Conservation (phyloP, 2,888 invertebrate species). For the Mantis religiosa region DNA sequence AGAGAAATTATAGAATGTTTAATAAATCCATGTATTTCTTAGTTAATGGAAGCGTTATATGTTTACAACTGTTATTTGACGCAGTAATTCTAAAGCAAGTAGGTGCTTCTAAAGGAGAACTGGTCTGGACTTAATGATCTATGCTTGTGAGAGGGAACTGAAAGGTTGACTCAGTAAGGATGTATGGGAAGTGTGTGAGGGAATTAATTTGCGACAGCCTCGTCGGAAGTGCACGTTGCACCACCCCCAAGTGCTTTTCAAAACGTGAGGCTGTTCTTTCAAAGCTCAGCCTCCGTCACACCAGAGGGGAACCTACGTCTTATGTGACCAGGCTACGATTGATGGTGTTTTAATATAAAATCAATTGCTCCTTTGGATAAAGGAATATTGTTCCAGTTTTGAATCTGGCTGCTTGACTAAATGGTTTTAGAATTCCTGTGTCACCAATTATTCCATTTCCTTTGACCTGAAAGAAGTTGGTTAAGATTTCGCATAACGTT, state of each 20-base stretch:
- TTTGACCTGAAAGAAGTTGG: no score
- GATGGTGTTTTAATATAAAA: constrained; percentile 33
- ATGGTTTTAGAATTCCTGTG: background rate
- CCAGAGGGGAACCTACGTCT: background rate
- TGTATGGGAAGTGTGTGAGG: background rate
- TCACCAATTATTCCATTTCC: no score
- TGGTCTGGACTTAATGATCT: background rate
- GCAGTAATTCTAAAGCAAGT: background rate
- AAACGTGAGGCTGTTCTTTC: background rate
- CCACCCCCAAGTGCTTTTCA: background rate
- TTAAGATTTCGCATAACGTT: no score
- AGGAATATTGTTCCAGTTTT: constrained; percentile 10
- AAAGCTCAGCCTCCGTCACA: background rate
- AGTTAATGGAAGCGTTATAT: no score
- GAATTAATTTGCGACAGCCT: background rate
- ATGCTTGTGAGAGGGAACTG: background rate
- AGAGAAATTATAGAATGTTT: no score
- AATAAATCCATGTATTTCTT: no score
- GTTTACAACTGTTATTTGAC: no score
- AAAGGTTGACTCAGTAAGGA: background rate
- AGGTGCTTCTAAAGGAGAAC: background rate
- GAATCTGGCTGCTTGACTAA: constrained; percentile 16
- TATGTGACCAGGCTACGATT: constrained; percentile 12
- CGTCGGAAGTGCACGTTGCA: background rate
- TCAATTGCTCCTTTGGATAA: constrained; percentile 23